Evolutionary conservation across 2,113 vertebrate species (phyloP).

Genomic region (Perognathus longimembris): DNA sequence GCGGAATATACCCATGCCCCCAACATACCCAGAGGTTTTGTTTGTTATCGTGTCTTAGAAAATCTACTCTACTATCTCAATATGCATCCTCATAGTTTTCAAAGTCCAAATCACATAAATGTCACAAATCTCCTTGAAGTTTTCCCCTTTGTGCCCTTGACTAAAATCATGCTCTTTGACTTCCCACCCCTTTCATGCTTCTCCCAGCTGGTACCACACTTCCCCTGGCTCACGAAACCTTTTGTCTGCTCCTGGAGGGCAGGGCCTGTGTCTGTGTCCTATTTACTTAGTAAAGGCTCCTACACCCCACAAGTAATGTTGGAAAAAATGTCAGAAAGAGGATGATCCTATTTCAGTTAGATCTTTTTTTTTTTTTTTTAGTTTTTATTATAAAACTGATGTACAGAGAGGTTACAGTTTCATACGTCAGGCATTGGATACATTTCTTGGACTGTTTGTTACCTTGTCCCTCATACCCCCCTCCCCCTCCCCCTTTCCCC

Average conservation of each 20-base stretch:
- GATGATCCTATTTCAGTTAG: background rate
- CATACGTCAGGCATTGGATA: too few species aligned
- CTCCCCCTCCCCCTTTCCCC: too few species aligned
- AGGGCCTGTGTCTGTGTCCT: background rate
- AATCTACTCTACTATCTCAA: background rate
- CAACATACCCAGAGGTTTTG: background rate
- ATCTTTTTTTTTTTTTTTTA: too few species aligned
- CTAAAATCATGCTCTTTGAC: background rate
- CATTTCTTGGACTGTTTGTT: too few species aligned
- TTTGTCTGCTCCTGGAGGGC: background rate
- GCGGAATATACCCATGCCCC: background rate
- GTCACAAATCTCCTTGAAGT: background rate
- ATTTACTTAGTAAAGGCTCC: background rate
- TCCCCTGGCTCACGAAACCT: background rate
- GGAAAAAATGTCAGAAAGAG: background rate
- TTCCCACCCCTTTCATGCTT: background rate
- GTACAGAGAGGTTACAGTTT: too few species aligned
- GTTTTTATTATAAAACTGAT: too few species aligned
- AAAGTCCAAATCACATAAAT: background rate
- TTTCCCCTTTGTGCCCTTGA: background rate
- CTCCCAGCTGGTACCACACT: background rate
- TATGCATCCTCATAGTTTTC: background rate
- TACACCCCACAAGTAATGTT: background rate
- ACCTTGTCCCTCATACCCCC: too few species aligned
- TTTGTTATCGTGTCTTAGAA: constrained; percentile 43